These are phyloP conservation scores for Rostratula benghalensis DNA, from an alignment of 2,113 vertebrate genomes.

Conservation along the genomic window DNA sequence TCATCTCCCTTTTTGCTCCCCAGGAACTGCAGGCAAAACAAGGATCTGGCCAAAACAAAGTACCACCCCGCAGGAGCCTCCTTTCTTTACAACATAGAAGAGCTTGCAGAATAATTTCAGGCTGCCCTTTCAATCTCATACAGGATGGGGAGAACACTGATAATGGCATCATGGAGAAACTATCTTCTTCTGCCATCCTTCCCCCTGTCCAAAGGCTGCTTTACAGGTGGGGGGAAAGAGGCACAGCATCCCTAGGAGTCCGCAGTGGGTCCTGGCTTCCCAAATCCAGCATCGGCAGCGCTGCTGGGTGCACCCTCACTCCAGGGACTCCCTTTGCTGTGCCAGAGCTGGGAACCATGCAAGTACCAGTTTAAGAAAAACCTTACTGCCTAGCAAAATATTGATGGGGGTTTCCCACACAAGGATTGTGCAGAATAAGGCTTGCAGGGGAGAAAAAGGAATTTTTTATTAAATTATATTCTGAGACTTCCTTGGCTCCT, in stretches of 20 bases:
- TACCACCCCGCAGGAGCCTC: not conserved
- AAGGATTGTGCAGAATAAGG: not conserved
- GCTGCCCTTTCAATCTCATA: not conserved
- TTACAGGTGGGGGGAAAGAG: not conserved
- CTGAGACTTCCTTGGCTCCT: not conserved
- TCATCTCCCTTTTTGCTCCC: not conserved
- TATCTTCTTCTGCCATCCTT: not conserved
- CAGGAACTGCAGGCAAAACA: not conserved
- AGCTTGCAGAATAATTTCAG: not conserved
- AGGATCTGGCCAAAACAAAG: not conserved
- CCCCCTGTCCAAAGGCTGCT: not conserved
- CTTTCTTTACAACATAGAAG: not conserved
- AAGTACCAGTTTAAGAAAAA: not conserved
- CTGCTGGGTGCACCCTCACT: not conserved
- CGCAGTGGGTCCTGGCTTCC: accelerated
- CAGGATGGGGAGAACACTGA: not conserved
- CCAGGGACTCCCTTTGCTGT: accelerated
- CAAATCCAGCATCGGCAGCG: not conserved
- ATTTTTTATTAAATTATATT: not conserved
- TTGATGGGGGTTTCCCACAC: accelerated
- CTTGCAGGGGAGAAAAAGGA: not conserved
- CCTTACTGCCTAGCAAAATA: not conserved
- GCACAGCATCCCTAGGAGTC: not conserved
- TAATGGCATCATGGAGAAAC: not conserved
- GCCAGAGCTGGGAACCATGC: not conserved